These are phyloP conservation scores for Achroia grisella DNA, from an alignment of 1,140 invertebrate genomes.

Conservation along the genomic window DNA sequence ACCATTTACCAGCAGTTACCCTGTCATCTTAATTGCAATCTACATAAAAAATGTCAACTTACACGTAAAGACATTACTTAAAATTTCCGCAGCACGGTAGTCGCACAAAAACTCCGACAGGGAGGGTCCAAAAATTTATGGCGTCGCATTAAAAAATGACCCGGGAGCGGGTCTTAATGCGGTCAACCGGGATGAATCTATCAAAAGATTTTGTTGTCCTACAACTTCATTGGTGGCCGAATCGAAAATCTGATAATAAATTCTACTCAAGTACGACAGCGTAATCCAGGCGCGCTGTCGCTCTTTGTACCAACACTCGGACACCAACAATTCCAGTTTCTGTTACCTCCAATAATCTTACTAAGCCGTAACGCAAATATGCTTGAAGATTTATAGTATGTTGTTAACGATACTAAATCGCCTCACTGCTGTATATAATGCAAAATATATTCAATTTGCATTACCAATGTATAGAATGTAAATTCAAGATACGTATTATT, in stretches of 20 bases:
- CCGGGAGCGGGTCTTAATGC: constrained; percentile 56
- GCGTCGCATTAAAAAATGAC: constrained; percentile 59
- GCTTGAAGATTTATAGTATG: constrained; percentile 43
- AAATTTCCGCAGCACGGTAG: constrained; percentile 1
- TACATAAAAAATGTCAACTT: no score
- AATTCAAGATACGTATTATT: no score
- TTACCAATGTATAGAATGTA: no score
- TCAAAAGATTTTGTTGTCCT: constrained; percentile 72
- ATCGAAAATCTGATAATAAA: constrained; percentile 73
- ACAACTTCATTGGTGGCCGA: constrained; percentile 73
- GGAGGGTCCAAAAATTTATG: constrained; percentile 57
- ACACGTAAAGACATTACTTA: no score
- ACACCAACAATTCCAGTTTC: constrained; percentile 57
- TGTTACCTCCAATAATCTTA: constrained; percentile 59
- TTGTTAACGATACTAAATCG: constrained; percentile 20
- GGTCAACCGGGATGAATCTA: constrained; percentile 70
- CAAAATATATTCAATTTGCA: no score
- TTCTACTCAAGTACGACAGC: constrained; percentile 71
- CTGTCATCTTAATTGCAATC: no score
- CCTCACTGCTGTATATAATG: constrained; percentile 3
- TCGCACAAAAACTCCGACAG: constrained; percentile 32
- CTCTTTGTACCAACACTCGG: constrained; percentile 65
- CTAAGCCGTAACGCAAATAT: constrained; percentile 51
- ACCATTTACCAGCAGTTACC: no score
- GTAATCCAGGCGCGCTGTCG: constrained; percentile 65